These are phyloP conservation scores for Tetragonisca angustula DNA, from an alignment of 2,888 invertebrate species.

Conservation along the genomic window DNA sequence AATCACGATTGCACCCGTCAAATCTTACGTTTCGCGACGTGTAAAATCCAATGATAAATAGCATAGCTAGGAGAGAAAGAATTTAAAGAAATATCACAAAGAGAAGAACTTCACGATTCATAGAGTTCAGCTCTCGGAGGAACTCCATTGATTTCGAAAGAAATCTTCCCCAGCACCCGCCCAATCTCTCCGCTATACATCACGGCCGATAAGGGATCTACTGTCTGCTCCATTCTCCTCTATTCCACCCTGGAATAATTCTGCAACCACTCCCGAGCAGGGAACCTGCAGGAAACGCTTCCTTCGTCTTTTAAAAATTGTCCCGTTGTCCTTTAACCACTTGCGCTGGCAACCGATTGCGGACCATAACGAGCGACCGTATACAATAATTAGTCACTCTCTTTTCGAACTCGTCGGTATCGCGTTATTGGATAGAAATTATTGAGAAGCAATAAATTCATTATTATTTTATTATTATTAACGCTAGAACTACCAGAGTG, in stretches of 20 bases:
- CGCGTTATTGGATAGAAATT: too few relatives aligned
- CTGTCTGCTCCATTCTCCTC: neutral
- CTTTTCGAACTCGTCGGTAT: too few relatives aligned
- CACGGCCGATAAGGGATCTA: slow-evolving; percentile 18
- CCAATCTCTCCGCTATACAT: slow-evolving; percentile 11
- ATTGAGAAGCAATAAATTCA: too few relatives aligned
- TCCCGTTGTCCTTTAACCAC: neutral
- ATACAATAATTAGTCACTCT: too few relatives aligned
- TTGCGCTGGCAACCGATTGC: too few relatives aligned
- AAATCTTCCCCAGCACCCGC: neutral
- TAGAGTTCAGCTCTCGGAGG: too few relatives aligned
- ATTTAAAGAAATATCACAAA: too few relatives aligned
- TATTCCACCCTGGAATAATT: neutral
- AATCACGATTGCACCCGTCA: neutral
- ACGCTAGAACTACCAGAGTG: too few relatives aligned
- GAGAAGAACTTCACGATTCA: too few relatives aligned
- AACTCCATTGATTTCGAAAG: slow-evolving; percentile 15
- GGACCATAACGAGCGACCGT: too few relatives aligned
- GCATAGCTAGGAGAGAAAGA: too few relatives aligned
- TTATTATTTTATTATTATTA: too few relatives aligned
- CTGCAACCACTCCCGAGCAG: neutral
- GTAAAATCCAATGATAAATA: neutral
- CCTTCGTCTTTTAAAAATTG: neutral
- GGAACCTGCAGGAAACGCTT: neutral
- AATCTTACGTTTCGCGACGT: neutral